Conservation (phyloP, 1,140 invertebrate genomes). For the Megalonaias nervosa region DNA sequence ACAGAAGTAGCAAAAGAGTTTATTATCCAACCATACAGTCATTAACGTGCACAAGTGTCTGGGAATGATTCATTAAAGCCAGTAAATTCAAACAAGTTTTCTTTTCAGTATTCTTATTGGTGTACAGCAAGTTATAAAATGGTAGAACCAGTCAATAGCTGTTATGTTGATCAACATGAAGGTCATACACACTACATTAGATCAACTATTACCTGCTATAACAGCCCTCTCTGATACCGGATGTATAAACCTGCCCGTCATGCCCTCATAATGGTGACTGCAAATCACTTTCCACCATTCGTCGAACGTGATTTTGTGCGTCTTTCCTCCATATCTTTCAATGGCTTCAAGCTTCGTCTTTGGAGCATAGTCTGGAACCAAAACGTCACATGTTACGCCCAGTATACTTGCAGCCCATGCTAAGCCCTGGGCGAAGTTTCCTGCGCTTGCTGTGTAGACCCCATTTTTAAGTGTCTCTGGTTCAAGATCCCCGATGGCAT, state of each 20-base stretch:
- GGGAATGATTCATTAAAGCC: too few species aligned
- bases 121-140: too few species aligned
- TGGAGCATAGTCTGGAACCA: constrained; percentile 58
- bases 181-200: too few species aligned
- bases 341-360: constrained; percentile 53
- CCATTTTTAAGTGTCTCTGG: constrained; percentile 41
- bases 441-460: constrained; percentile 63
- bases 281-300: constrained; percentile 59
- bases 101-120: too few species aligned
- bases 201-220: constrained; percentile 53
- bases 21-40: too few species aligned
- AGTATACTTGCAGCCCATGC: constrained; percentile 49
- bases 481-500: constrained; percentile 47
- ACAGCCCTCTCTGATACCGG: constrained; percentile 58
- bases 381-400: constrained; percentile 46
- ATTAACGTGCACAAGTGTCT: too few species aligned
- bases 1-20: too few species aligned
- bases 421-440: constrained; percentile 63
- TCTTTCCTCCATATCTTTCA: constrained; percentile 44
- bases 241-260: constrained; percentile 58
- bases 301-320: constrained; percentile 55
- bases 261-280: constrained; percentile 43
- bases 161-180: too few species aligned
- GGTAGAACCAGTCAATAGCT: too few species aligned
- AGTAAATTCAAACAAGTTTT: too few species aligned